Conservation (phyloP, 2,797 vertebrate species). For the Scomberomorus guttatus region DNA sequence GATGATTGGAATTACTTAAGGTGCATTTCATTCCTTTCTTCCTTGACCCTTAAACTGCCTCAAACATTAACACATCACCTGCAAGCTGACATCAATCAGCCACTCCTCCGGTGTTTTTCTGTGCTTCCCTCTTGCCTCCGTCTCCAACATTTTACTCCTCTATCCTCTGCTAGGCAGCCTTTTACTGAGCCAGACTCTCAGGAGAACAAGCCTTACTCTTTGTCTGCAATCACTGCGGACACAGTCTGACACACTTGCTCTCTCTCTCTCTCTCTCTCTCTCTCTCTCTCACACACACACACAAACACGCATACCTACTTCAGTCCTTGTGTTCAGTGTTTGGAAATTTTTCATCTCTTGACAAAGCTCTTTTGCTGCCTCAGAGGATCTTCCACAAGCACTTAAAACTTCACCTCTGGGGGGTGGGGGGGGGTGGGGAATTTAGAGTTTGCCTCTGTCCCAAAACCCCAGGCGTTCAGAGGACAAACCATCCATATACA, state of each 20-base stretch:
- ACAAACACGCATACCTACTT: conserved; percentile 25
- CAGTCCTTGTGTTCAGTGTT: conserved; percentile 39
- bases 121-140: conserved; percentile 16
- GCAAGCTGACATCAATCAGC: conserved; percentile 38
- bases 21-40: conserved; percentile 40
- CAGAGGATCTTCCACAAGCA: conserved; percentile 47
- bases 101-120: conserved; percentile 27
- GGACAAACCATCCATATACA: conserved; percentile 21
- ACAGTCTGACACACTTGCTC: conserved; percentile 42
- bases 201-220: conserved; percentile 60
- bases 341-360: conserved; percentile 60
- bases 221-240: conserved; percentile 60
- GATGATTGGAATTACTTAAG: conserved; percentile 40
- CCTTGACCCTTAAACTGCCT: conserved; percentile 40
- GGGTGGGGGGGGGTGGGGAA: no score
- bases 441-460: conserved; percentile 41
- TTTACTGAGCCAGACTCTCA: conserved; percentile 63
- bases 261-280: not conserved
- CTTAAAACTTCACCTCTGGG: conserved; percentile 60
- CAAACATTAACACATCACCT: conserved; percentile 47
- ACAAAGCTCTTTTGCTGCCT: conserved; percentile 54
- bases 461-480: conserved; percentile 12
- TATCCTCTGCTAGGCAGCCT: conserved; percentile 43
- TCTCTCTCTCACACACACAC: not conserved
- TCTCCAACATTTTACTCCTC: conserved; percentile 37